A percentile compares a stretch with the other conserved stretches of the same genome.
phyloP scores from a whole-genome alignment of 2,888 invertebrate species.

The Celastrina argiolus region DNA sequence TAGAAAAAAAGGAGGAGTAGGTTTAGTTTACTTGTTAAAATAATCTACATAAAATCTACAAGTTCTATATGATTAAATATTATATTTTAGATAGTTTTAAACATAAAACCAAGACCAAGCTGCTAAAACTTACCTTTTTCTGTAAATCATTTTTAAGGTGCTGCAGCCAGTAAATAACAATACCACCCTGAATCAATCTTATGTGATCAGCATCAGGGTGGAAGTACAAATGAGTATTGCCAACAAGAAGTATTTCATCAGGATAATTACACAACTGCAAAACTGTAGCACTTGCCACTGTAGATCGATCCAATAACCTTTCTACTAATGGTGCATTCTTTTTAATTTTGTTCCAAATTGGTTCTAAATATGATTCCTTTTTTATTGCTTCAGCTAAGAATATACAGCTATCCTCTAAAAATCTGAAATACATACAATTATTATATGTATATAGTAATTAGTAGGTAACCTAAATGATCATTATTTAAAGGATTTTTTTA shows the following conservation, averaged over 20 bases:
- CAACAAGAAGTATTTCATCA: slow-evolving; percentile 81
- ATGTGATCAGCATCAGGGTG: slow-evolving; percentile 95
- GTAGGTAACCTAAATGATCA: no score
- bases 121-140: slow-evolving; percentile 44
- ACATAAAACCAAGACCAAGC: background rate
- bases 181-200: slow-evolving; percentile 89
- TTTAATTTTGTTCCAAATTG: slow-evolving; percentile 80
- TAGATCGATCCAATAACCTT: slow-evolving; percentile 80
- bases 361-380: slow-evolving; percentile 67
- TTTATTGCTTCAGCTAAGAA: slow-evolving; percentile 79
- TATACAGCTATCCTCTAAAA: slow-evolving; percentile 72
- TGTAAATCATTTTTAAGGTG: slow-evolving; percentile 66
- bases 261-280: slow-evolving; percentile 78
- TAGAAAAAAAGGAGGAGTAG: no score
- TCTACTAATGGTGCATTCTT: slow-evolving; percentile 75
- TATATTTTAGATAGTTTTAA: background rate
- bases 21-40: no score
- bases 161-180: slow-evolving; percentile 83
- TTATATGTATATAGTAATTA: no score
- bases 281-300: slow-evolving; percentile 80
- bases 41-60: no score
- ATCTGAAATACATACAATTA: slow-evolving; percentile 41
- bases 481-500: no score
- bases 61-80: no score
- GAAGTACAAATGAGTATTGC: slow-evolving; percentile 96